A percentile compares a stretch with the other conserved stretches of the same genome.
These are phyloP conservation scores for Scaptomyza graminum DNA, from an alignment of 1,140 invertebrate genomes.

Conservation along the genomic window DNA sequence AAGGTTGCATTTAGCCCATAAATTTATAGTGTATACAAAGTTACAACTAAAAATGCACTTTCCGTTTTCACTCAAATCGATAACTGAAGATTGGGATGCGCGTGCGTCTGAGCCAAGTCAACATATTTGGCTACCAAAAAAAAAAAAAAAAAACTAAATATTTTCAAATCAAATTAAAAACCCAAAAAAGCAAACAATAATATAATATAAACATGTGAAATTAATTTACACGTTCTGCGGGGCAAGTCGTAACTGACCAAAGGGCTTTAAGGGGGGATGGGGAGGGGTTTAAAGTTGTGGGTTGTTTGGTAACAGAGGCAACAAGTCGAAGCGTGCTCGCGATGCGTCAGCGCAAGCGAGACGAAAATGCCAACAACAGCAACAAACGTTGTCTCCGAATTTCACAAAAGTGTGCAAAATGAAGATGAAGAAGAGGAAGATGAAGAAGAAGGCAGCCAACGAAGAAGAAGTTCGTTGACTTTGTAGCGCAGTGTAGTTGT, in stretches of 20 bases:
- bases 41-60: too few relatives aligned
- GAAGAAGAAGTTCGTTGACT: constrained; percentile 64
- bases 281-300: neutral
- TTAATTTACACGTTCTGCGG: constrained; percentile 73
- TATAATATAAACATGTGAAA: constrained; percentile 67
- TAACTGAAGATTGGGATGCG: neutral
- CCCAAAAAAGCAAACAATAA: constrained; percentile 5
- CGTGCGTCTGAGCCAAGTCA: neutral
- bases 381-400: constrained; percentile 29
- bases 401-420: constrained; percentile 70
- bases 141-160: too few relatives aligned
- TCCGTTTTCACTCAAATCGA: too few relatives aligned
- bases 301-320: constrained; percentile 24
- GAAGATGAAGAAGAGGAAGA: too few relatives aligned
- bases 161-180: constrained; percentile 35
- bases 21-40: too few relatives aligned
- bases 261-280: neutral
- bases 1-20: too few relatives aligned
- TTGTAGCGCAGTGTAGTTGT: constrained; percentile 52
- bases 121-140: neutral
- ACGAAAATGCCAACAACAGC: constrained; percentile 23
- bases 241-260: neutral
- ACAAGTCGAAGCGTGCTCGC: constrained; percentile 27
- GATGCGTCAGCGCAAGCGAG: constrained; percentile 59
- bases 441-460: too few relatives aligned